These are phyloP conservation scores for Pseudopleuronectes americanus DNA, from an alignment of 2,797 vertebrate species.

Conservation along the genomic window DNA sequence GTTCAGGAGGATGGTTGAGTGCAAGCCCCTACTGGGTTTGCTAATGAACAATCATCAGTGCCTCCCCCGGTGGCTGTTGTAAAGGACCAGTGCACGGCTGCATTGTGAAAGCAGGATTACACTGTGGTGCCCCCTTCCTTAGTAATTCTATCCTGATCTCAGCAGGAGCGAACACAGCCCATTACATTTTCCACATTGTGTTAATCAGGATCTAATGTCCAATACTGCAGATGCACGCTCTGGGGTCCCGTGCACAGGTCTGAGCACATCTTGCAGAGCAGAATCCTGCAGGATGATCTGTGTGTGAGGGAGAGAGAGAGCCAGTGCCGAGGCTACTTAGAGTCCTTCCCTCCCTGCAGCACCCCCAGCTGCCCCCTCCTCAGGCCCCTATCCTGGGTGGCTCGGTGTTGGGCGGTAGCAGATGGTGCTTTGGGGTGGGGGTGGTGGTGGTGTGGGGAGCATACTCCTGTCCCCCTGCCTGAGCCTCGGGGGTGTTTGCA, in stretches of 20 bases:
- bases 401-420: conserved; percentile 74
- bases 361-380: conserved; percentile 66
- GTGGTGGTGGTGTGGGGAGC: background rate
- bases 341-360: conserved; percentile 62
- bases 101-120: conserved; percentile 77
- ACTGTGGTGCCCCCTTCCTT: conserved; percentile 58
- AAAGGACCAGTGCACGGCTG: conserved; percentile 67
- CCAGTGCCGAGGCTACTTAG: conserved; percentile 50
- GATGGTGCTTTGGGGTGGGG: conserved; percentile 74
- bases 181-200: conserved; percentile 80
- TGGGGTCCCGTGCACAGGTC: conserved; percentile 50
- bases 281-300: conserved; percentile 33
- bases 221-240: conserved; percentile 30
- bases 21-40: conserved; percentile 78
- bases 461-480: conserved; percentile 65
- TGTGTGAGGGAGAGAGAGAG: conserved; percentile 33
- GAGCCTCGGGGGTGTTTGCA: conserved; percentile 72
- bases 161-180: conserved; percentile 68
- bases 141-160: conserved; percentile 75
- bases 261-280: conserved; percentile 21
- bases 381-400: conserved; percentile 73
- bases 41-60: conserved; percentile 85
- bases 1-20: conserved; percentile 60
- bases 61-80: conserved; percentile 75
- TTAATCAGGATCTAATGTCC: conserved; percentile 72